Percentiles rank a stretch among this genome's conserved stretches.
Evolutionary conservation across 2,113 vertebrate species (phyloP).

Genomic region (Eleginops maclovinus): DNA sequence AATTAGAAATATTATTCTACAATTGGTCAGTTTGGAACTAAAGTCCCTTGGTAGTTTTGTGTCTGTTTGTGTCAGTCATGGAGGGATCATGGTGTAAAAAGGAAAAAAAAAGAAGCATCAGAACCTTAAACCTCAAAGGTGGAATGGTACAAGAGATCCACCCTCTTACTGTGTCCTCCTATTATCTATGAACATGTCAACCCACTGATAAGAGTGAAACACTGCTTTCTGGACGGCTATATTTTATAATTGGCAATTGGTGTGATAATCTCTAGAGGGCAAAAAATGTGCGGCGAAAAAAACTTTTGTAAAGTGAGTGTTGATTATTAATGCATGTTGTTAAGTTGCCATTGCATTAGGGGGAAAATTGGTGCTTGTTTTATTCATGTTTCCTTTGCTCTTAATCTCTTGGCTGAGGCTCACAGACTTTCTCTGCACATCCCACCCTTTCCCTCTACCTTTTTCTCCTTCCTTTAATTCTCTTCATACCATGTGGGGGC

Average conservation of each 20-base stretch:
- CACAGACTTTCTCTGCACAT: constrained; percentile 29
- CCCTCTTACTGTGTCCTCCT: constrained; percentile 8
- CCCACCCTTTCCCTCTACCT: background rate
- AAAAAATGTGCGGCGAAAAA: constrained; percentile 37
- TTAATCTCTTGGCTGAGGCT: constrained; percentile 61
- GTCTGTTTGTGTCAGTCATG: background rate
- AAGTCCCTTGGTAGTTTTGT: background rate
- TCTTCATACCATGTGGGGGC: constrained; percentile 1
- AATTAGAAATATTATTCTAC: background rate
- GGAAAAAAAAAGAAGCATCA: background rate
- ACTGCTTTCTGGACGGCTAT: constrained; percentile 2
- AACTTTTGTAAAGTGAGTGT: constrained; percentile 68
- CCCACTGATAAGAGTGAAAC: constrained; percentile 27
- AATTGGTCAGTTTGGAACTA: background rate
- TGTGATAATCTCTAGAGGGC: constrained; percentile 30
- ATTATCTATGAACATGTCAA: constrained; percentile 38
- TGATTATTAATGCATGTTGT: constrained; percentile 81
- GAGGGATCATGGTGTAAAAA: background rate
- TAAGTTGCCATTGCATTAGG: constrained; percentile 70
- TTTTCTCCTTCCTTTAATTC: background rate
- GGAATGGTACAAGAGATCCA: background rate
- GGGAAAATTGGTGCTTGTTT: constrained; percentile 65
- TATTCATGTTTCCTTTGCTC: constrained; percentile 74
- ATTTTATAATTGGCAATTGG: constrained; percentile 42
- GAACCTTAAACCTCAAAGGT: background rate